These are phyloP conservation scores for Eulacestoma nigropectus DNA, from an alignment of 2,113 vertebrate species.

Conservation along the genomic window DNA sequence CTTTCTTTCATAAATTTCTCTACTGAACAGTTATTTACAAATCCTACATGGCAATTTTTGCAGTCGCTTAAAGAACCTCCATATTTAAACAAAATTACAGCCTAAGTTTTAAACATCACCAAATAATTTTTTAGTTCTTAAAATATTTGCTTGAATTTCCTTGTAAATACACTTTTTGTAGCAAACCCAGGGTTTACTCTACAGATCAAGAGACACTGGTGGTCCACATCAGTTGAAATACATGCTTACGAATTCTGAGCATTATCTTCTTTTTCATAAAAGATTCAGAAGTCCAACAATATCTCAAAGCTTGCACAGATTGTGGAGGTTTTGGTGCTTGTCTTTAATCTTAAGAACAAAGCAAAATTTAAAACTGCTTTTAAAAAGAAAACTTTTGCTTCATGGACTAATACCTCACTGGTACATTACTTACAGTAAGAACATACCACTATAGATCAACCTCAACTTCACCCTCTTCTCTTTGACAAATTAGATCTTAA, in stretches of 20 bases:
- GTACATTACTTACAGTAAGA: not conserved
- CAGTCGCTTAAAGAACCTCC: not conserved
- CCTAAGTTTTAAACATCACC: not conserved
- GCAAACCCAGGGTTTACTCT: not conserved
- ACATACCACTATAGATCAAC: not conserved
- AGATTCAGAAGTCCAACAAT: not conserved
- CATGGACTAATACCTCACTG: not conserved
- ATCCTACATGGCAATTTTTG: not conserved
- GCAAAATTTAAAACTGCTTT: not conserved
- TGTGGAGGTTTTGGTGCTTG: not conserved
- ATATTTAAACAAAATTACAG: not conserved
- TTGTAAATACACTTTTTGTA: not conserved
- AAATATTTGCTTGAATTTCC: not conserved
- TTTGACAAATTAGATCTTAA: not conserved
- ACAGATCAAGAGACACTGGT: not conserved
- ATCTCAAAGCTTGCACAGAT: not conserved
- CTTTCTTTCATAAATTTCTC: not conserved
- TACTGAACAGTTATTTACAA: not conserved
- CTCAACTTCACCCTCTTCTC: not conserved
- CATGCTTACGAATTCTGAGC: not conserved
- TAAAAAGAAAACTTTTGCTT: not conserved
- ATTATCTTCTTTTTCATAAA: not conserved
- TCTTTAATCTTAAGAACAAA: not conserved
- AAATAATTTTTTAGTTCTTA: not conserved
- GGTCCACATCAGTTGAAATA: not conserved